Conservation (phyloP, 2,797 vertebrate genomes). For the Cuniculus paca region DNA sequence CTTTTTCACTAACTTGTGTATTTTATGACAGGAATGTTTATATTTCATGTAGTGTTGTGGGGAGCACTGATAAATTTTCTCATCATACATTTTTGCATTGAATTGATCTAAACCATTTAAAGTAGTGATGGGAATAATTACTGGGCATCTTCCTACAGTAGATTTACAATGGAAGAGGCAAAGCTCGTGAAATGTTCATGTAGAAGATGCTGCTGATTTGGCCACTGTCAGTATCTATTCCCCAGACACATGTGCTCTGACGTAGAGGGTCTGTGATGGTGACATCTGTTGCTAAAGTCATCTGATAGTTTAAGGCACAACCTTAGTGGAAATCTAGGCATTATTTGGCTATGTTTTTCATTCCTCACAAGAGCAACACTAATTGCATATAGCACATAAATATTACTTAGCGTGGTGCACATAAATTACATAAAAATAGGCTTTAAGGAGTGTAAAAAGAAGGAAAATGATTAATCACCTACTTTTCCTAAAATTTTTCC, state of each 20-base stretch:
- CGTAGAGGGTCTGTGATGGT: neutral
- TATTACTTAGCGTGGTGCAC: neutral
- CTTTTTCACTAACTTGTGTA: neutral
- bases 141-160: neutral
- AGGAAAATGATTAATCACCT: neutral
- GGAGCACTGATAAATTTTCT: neutral
- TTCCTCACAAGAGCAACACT: neutral
- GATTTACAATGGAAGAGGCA: neutral
- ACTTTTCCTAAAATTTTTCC: constrained; percentile 14
- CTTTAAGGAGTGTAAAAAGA: constrained; percentile 1
- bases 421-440: neutral
- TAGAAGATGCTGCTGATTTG: neutral
- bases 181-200: neutral
- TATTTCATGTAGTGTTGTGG: neutral
- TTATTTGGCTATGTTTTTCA: neutral
- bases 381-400: neutral
- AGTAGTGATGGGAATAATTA: neutral
- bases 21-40: neutral
- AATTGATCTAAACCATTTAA: constrained; percentile 18
- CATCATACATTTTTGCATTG: neutral
- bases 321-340: neutral
- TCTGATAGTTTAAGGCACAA: neutral
- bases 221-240: neutral
- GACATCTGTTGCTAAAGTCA: neutral
- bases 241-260: neutral